phyloP scores from a whole-genome alignment of 1,140 invertebrate species.

The Bilobella aurantiaca region DNA sequence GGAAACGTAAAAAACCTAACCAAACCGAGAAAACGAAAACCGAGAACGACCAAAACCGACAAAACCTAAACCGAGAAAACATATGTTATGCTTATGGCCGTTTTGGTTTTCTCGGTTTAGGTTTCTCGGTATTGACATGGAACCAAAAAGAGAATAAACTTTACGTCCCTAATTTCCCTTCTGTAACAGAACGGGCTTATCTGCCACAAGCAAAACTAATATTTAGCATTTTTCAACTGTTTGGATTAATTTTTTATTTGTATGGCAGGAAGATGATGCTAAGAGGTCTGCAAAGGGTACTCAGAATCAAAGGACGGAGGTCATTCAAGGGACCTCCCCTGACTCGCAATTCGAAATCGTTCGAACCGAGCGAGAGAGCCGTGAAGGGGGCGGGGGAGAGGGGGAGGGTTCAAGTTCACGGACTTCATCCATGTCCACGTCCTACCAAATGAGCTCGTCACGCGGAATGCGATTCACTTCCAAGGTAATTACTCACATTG shows the following conservation, averaged over 20 bases:
- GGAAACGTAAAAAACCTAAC: too few relatives aligned
- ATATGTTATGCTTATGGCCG: too few relatives aligned
- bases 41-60: too few relatives aligned
- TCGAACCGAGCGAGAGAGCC: constrained; percentile 27
- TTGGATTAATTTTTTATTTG: constrained; percentile 1
- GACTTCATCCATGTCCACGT: constrained; percentile 20
- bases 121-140: too few relatives aligned
- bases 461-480: constrained; percentile 25
- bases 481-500: constrained; percentile 30
- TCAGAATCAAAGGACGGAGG: constrained; percentile 30
- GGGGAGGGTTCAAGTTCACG: constrained; percentile 11
- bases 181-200: too few relatives aligned
- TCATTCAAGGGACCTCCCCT: constrained; percentile 32
- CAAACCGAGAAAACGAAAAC: too few relatives aligned
- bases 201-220: background rate
- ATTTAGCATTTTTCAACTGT: background rate
- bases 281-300: constrained; percentile 25
- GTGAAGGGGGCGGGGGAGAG: constrained; percentile 11
- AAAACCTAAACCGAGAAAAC: too few relatives aligned
- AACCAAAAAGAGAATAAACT: too few relatives aligned
- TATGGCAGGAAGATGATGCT: constrained; percentile 28
- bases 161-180: too few relatives aligned
- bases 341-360: constrained; percentile 32
- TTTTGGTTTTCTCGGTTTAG: too few relatives aligned
- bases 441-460: constrained; percentile 33